Evolutionary conservation across 2,113 vertebrate species (phyloP).

Genomic region (Nycticebus coucang): DNA sequence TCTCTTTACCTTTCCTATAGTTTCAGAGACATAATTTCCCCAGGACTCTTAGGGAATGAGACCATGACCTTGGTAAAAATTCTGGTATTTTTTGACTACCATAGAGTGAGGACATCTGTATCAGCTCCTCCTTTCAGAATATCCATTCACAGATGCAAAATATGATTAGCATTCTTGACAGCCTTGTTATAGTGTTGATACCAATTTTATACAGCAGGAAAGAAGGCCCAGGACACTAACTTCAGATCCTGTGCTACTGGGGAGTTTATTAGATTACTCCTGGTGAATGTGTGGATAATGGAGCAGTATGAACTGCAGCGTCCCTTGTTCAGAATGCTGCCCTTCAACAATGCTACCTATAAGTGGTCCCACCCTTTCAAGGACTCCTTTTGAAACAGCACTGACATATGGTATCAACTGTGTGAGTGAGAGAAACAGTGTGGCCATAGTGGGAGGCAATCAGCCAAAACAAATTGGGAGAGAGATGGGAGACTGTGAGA

Average conservation of each 20-base stretch:
- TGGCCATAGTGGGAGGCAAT: slow-evolving; percentile 69
- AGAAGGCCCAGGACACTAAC: background rate
- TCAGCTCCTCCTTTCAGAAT: background rate
- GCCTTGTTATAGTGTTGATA: background rate
- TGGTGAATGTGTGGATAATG: background rate
- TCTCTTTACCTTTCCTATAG: background rate
- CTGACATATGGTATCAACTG: slow-evolving; percentile 3
- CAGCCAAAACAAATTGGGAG: slow-evolving; percentile 80
- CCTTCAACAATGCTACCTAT: background rate
- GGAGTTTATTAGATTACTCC: background rate
- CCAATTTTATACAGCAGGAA: background rate
- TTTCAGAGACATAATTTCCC: background rate
- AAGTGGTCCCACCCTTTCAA: background rate
- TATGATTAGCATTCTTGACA: background rate
- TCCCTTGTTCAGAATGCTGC: background rate
- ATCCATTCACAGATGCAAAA: background rate
- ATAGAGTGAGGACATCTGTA: background rate
- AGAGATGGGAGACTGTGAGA: slow-evolving; percentile 80
- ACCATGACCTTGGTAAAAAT: background rate
- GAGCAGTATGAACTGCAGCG: background rate
- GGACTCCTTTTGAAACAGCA: background rate
- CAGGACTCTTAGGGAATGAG: background rate
- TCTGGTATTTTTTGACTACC: background rate
- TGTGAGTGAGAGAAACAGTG: slow-evolving; percentile 39
- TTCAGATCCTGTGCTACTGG: background rate